phyloP scores from a whole-genome alignment of 2,797 vertebrate species.

The Sebastes oblongus region DNA sequence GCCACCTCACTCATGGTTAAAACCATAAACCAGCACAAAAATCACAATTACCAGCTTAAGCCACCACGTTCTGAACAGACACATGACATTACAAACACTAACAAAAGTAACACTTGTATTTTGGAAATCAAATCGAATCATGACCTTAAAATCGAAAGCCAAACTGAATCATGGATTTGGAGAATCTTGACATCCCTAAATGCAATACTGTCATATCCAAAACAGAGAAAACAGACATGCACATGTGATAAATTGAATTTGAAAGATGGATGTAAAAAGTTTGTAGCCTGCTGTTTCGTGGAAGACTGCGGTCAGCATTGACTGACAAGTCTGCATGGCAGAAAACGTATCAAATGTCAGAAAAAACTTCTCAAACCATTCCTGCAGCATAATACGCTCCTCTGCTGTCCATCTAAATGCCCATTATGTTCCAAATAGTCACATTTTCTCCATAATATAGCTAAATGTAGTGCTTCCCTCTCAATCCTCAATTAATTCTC shows the following conservation, averaged over 20 bases:
- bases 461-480: neutral
- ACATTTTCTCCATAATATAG: neutral
- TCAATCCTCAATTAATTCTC: neutral
- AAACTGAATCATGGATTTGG: neutral
- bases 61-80: neutral
- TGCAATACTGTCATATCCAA: neutral
- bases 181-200: neutral
- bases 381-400: slow-evolving; percentile 1
- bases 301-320: neutral
- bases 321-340: neutral
- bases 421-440: neutral
- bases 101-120: neutral
- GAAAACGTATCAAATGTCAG: neutral
- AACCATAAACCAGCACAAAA: too few relatives aligned
- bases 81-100: neutral
- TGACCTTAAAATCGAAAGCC: neutral
- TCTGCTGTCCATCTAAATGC: neutral
- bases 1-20: neutral
- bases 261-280: neutral
- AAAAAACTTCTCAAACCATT: neutral
- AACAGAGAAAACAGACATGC: neutral
- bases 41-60: too few relatives aligned
- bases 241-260: neutral
- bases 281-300: neutral
- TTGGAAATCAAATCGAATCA: neutral